Percentiles rank a stretch among this genome's conserved stretches.
These are phyloP conservation scores for Archips xylosteana DNA, from an alignment of 2,888 invertebrate genomes.

Conservation along the genomic window DNA sequence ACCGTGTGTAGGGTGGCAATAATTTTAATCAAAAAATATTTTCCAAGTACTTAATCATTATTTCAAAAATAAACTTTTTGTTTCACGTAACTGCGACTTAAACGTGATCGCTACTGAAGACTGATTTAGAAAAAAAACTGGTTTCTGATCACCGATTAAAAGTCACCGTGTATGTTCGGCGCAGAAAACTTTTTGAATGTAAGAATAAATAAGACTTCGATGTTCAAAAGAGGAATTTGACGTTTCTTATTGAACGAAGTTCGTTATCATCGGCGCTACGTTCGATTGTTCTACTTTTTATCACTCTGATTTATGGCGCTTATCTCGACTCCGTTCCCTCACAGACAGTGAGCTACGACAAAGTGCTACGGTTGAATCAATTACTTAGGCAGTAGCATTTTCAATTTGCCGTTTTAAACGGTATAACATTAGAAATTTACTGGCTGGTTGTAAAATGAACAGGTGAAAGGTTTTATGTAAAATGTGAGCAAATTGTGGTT, in stretches of 20 bases:
- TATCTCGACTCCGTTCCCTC: conserved; percentile 64
- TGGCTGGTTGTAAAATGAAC: conserved; percentile 41
- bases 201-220: conserved; percentile 17
- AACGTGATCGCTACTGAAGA: no score
- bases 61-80: no score
- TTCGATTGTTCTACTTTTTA: conserved; percentile 65
- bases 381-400: conserved; percentile 65
- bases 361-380: conserved; percentile 71
- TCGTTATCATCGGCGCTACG: conserved; percentile 45
- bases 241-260: conserved; percentile 45
- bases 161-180: background rate
- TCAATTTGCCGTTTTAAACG: conserved; percentile 66
- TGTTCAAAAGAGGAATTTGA: conserved; percentile 32
- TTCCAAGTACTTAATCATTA: no score
- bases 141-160: no score
- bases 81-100: no score
- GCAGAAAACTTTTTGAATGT: conserved; percentile 11
- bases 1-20: no score
- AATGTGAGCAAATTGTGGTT: conserved; percentile 16
- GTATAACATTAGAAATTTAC: conserved; percentile 52
- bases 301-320: conserved; percentile 73
- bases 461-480: conserved; percentile 35
- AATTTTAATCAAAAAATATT: no score
- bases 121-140: no score
- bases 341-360: conserved; percentile 65